These are phyloP conservation scores for Folsomia candida DNA, from an alignment of 2,888 invertebrate genomes.

Conservation along the genomic window DNA sequence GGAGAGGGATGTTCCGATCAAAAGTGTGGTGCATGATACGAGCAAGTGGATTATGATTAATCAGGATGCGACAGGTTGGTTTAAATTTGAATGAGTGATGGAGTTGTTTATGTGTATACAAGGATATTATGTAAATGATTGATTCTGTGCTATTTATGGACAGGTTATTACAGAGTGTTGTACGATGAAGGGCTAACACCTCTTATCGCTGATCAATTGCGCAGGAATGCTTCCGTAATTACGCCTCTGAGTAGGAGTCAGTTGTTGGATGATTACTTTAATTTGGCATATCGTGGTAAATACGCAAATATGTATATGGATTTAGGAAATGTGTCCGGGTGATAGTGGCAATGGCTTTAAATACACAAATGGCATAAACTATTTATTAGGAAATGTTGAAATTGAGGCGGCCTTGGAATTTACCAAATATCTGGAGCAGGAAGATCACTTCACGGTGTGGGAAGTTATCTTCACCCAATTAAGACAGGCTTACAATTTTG, in stretches of 20 bases:
- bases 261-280: slow-evolving; percentile 22
- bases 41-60: slow-evolving; percentile 20
- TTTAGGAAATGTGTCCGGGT: too few species aligned
- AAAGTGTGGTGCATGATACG: too few species aligned
- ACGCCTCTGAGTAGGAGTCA: slow-evolving; percentile 7
- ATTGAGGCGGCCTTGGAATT: not conserved
- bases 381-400: not conserved
- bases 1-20: too few species aligned
- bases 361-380: not conserved
- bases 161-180: slow-evolving; percentile 5
- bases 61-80: slow-evolving; percentile 12
- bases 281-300: slow-evolving; percentile 9
- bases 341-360: too few species aligned
- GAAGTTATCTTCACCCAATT: not conserved
- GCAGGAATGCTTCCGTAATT: slow-evolving; percentile 8
- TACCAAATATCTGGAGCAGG: not conserved
- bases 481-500: too few species aligned
- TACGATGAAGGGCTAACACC: slow-evolving; percentile 4
- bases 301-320: too few species aligned
- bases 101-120: too few species aligned
- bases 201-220: slow-evolving; percentile 1
- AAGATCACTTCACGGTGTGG: too few species aligned
- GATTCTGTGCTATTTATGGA: too few species aligned
- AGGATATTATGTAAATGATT: too few species aligned
- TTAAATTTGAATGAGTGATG: too few species aligned